Evolutionary conservation across 2,113 vertebrate genomes (phyloP).

Genomic region (Peromyscus leucopus): DNA sequence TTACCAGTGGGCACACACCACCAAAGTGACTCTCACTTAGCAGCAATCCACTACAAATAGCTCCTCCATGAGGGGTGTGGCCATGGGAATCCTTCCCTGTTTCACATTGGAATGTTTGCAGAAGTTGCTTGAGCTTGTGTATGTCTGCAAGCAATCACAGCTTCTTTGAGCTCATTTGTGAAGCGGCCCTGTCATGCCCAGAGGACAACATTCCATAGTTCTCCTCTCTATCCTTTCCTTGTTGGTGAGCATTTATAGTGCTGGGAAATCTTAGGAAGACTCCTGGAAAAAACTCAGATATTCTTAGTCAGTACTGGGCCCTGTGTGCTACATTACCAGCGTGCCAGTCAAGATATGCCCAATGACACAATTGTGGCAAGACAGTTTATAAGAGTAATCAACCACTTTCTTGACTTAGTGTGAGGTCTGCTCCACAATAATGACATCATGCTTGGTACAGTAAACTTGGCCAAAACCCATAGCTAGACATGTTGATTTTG

Average conservation of each 20-base stretch:
- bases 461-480: background rate
- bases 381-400: background rate
- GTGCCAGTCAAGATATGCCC: background rate
- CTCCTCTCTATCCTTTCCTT: background rate
- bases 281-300: background rate
- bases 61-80: background rate
- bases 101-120: background rate
- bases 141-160: background rate
- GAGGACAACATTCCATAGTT: background rate
- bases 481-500: background rate
- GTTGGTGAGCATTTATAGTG: background rate
- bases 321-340: background rate
- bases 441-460: background rate
- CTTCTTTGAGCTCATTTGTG: background rate
- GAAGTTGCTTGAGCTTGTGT: background rate
- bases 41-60: too few species aligned
- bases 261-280: background rate
- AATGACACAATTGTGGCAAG: background rate
- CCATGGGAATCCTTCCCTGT: background rate
- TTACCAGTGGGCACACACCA: background rate
- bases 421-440: background rate
- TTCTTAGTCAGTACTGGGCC: background rate
- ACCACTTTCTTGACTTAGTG: background rate
- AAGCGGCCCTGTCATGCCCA: background rate
- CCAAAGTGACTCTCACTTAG: background rate